Conservation (phyloP, 1,140 invertebrate species). For the Ceratoteleas bidentatus region DNA sequence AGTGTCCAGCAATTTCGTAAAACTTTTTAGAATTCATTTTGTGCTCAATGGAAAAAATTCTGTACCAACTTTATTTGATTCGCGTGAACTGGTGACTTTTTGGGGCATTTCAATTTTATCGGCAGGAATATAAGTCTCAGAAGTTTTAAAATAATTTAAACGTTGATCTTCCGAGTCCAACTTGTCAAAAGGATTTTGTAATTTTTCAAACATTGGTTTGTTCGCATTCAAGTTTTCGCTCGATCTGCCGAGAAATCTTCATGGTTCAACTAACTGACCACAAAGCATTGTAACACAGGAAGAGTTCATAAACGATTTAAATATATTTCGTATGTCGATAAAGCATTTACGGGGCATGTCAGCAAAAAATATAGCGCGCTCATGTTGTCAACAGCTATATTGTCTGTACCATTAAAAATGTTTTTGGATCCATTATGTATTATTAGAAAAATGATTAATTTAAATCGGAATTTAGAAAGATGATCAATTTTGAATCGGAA, state of each 20-base stretch:
- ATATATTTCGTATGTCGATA: background rate
- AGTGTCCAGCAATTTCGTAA: conserved; percentile 1
- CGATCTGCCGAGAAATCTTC: background rate
- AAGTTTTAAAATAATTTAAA: background rate
- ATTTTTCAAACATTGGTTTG: background rate
- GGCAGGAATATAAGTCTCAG: background rate
- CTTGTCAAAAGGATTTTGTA: conserved; percentile 3
- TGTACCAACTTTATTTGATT: background rate
- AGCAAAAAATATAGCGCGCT: background rate
- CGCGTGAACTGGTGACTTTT: background rate
- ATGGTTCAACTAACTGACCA: background rate
- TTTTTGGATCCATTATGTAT: background rate
- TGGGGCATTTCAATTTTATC: background rate
- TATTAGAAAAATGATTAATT: background rate
- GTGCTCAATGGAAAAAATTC: background rate
- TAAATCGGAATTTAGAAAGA: too few species aligned
- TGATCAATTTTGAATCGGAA: too few species aligned
- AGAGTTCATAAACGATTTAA: background rate
- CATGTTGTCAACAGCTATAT: background rate
- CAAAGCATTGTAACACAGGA: background rate
- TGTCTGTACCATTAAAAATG: background rate
- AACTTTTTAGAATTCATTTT: too few species aligned
- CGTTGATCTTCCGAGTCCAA: background rate
- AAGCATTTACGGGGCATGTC: background rate
- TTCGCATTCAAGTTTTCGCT: background rate